Base-by-base conservation (phyloP, 2,797 vertebrate genomes). In the Pangasius mekongensis region DNA sequence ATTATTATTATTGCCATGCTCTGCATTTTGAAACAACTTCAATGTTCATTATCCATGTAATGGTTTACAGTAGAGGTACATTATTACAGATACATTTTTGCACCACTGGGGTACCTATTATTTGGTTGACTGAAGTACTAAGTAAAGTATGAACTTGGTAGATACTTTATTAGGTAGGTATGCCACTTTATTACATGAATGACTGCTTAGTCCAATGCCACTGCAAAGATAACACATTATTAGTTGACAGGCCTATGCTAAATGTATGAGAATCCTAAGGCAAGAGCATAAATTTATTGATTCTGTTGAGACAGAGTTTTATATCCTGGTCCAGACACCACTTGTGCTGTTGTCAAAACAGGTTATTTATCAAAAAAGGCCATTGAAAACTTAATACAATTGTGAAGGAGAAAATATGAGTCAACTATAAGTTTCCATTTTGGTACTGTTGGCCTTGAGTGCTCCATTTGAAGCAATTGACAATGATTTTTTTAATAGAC, bases 41-140 rank as follows among this genome's bases (percentile, higher is more conserved):
- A 91, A 89, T 76, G 54, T 81, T 60, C 33, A 81, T 60, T 4
- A 62, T 43, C 24, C 2, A 8, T 43, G 80, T 16, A 82, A 82
- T 82, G 11, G 20, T 18, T 24, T 39, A 43, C 6, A 16, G 76
- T 18, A 16, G 10, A 52, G 10, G 30, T 36, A 78, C 18, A 36
- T 20, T 1, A 39, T 11, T 24, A 24, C 7, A 36, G 52, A 4
- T 52, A 77, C 27, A 52, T 20, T 78, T 78, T 18, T 33, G 30
- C 16, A 54, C 16, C n/a, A 33, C 77, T 58, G 18, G 30, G 52
- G 30, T 80, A 58, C 2, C 56, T 9, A 11, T 30, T 2, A 77
- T 33, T 56, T 27, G 49, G n/a, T 9, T 56, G n/a, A 24, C 10
- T 58, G 30, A 22, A 13, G 16, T n/a, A 76, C 43, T 6, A 14